A percentile compares a stretch with the other conserved stretches of the same genome.
Conservation (phyloP, 2,888 invertebrate genomes). For the Caenorhabditis angaria region DNA sequence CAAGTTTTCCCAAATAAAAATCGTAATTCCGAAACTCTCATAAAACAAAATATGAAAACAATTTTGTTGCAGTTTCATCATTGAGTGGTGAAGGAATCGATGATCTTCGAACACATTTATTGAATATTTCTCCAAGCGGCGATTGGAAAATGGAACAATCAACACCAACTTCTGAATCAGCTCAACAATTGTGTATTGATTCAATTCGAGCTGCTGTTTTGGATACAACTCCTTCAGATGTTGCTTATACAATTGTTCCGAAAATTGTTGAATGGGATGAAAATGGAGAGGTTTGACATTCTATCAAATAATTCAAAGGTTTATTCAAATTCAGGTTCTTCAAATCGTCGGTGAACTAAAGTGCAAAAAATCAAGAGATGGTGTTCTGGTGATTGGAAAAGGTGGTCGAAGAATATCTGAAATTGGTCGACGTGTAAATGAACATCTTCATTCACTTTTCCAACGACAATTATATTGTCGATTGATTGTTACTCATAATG, state of each 20-base stretch:
- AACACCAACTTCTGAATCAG: slow-evolving; percentile 38
- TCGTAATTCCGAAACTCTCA: not conserved
- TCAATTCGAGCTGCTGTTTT: slow-evolving; percentile 85
- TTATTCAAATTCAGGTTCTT: slow-evolving; percentile 26
- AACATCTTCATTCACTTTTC: slow-evolving; percentile 56
- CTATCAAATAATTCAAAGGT: not conserved
- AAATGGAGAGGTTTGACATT: slow-evolving; percentile 43
- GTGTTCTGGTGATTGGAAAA: slow-evolving; percentile 50
- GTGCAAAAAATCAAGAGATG: slow-evolving; percentile 61
- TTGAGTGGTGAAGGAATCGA: slow-evolving; percentile 67
- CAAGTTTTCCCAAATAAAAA: slow-evolving; percentile 8
- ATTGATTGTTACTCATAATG: slow-evolving; percentile 52
- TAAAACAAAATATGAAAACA: slow-evolving; percentile 4
- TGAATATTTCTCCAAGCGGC: slow-evolving; percentile 44
- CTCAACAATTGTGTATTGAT: slow-evolving; percentile 74
- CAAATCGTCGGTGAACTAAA: slow-evolving; percentile 61
- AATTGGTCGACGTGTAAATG: slow-evolving; percentile 54
- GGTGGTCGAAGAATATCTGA: slow-evolving; percentile 43
- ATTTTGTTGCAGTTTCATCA: slow-evolving; percentile 45
- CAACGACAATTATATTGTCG: slow-evolving; percentile 54
- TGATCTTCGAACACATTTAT: slow-evolving; percentile 57
- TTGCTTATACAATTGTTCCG: slow-evolving; percentile 78
- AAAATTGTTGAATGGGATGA: slow-evolving; percentile 62
- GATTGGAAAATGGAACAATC: slow-evolving; percentile 49
- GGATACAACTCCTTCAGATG: slow-evolving; percentile 84